Evolutionary conservation across 1,140 invertebrate genomes (phyloP), one percentile per base, ranked within the genome.

Genomic region (Tribolium madens): DNA sequence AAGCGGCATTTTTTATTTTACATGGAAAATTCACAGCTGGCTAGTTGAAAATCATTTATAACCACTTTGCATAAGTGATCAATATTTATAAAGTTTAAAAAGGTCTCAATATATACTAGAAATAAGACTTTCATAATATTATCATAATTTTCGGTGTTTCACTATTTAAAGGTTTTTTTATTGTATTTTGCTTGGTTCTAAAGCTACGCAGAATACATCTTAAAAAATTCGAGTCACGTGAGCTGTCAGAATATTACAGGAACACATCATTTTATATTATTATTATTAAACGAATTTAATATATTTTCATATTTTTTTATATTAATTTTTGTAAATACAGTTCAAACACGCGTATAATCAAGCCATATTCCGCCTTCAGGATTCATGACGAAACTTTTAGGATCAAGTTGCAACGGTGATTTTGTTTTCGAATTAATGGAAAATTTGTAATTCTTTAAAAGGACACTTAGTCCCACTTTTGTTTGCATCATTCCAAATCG

Each of bases 401-500:
- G 73, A 6, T 78, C 60, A 7, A 80, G 33, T 52, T 71, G 26
- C 10, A 80, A 26, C 9, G 78, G 78, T 5, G 73, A 33, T 46
- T 76, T 48, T 7, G 76, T 80, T 70, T 73, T 80, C 0, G 12
- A 26, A 18, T 73, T 78, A 6, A 80, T 5, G 0, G 76, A 53
- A 70, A 80, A 73, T 17, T 60, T 75, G 46, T 68, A 81, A 60
- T 81, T 69, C 7, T 60, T 76, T 17, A 83, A 18, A n/a, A 84
- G 50, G 7, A 71, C 52, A 3, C 69, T 75, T 2, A 85, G 73
- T n/a, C 83, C 84, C 18, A 81, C 74, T 77, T 83, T 83, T 5
- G 79, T 81, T 78, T 84, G 82, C 78, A 83, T 76, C 21, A 80
- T 70, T n/a, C 78, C 84, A 52, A 84, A 84, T 60, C 79, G 70